Evolutionary conservation across 1,140 invertebrate species (phyloP), one percentile per base, ranked within the genome.

Genomic region (Carposina sasakii): DNA sequence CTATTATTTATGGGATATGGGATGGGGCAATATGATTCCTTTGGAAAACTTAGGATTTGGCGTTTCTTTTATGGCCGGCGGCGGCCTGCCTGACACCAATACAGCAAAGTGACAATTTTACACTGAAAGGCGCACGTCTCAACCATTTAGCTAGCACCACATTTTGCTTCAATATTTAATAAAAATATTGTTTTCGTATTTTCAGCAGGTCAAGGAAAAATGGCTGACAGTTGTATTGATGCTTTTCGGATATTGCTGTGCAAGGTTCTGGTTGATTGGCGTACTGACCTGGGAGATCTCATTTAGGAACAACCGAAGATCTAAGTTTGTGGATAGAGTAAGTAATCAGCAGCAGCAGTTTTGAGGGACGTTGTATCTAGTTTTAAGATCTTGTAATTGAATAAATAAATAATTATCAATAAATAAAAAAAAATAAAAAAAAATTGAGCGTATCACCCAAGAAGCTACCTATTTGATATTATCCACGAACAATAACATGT

Each of bases 211-310:
- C 12, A 6, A 30, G 0, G 62, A 81, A 37, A 82, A 78, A 56
- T 76, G 73, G 71, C 37, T 82, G 31, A 81, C 78, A 5, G 70
- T 71, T 1, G 39, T 53, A 13, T 21, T 82, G 16, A 81, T 76
- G 73, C 47, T 82, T 3, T 39, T 71, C 21, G 78, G 78, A 26
- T 78, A 55, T 37, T 67, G 75, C 10, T 61, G 66, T 15, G 48
- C 69, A 6, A 63, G 71, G 2, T 81, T 69, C 24, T 63, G 58
- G 3, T 82, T 78, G 26, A 72, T 81, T 20, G 78, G 78, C 16
- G 54, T 55, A 2, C 36, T 82, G 4, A 53, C 75, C 1, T 82
- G 75, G 78, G 73, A 81, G 30, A 36, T 76, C 8, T 67, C 77
- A 16, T 37, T 74, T 12, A 48, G 67, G 33, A 66, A 64, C 15